phyloP scores from a whole-genome alignment of 2,888 invertebrate species.

The Hipparchia sbordonii region DNA sequence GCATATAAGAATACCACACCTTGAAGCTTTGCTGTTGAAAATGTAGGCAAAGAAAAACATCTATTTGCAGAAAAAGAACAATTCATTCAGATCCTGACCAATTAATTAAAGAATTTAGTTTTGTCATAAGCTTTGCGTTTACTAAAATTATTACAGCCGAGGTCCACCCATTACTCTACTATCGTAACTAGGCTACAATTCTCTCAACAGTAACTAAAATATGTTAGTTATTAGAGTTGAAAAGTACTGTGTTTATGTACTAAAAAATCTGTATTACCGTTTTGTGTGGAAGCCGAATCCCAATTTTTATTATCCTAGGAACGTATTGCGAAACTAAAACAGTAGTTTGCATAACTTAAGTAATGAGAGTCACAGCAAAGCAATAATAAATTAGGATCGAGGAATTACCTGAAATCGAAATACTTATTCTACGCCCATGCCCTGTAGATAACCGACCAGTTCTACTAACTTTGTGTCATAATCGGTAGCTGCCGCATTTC shows the following conservation, averaged over 20 bases:
- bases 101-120: not conserved
- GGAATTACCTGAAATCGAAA: slow-evolving; percentile 37
- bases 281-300: not conserved
- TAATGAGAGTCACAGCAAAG: not conserved
- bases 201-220: not conserved
- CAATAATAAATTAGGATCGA: slow-evolving; percentile 22
- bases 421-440: slow-evolving; percentile 49
- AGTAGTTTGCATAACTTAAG: not conserved
- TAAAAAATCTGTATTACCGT: not conserved
- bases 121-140: not conserved
- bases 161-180: not conserved
- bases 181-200: not conserved
- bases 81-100: not conserved
- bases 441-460: slow-evolving; percentile 51
- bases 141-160: not conserved
- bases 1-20: no score
- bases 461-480: slow-evolving; percentile 48
- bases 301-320: not conserved
- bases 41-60: no score
- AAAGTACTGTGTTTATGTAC: not conserved
- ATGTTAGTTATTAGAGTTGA: not conserved
- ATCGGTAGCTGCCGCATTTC: slow-evolving; percentile 41
- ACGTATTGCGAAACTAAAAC: not conserved
- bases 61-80: not conserved
- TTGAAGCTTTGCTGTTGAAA: no score